Conservation (phyloP, 30 jellyfish, hydroid and myxozoan genomes). For the Haliclystus octoradiatus region DNA sequence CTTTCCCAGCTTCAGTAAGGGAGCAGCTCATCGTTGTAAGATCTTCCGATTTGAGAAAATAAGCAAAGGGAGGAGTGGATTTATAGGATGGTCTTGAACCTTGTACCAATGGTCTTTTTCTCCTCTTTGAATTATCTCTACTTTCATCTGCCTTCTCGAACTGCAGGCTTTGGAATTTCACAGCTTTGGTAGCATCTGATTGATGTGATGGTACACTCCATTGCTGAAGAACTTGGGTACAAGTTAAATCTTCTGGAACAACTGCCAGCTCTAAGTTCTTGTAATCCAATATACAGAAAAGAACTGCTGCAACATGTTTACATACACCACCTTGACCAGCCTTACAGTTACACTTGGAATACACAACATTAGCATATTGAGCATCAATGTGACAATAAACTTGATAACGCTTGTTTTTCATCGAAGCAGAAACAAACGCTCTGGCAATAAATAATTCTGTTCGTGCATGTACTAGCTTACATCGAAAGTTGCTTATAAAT, state of each 20-base stretch:
- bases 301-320: conserved; percentile 25
- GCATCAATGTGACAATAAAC: conserved; percentile 7
- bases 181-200: background rate
- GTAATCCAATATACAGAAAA: conserved; percentile 7
- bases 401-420: background rate
- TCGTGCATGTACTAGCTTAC: too few relatives aligned
- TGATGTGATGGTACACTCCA: background rate
- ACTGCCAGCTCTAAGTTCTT: background rate
- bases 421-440: conserved; percentile 7
- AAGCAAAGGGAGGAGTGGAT: conserved; percentile 10
- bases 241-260: conserved; percentile 18
- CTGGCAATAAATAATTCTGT: background rate
- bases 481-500: too few relatives aligned
- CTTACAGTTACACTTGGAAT: conserved; percentile 14
- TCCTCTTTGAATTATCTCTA: background rate
- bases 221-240: conserved; percentile 3
- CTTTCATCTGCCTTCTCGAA: background rate
- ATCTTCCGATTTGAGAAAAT: background rate
- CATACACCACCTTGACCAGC: conserved; percentile 33
- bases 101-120: conserved; percentile 1
- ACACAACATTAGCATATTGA: conserved; percentile 2
- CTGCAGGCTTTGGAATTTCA: background rate
- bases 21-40: too few relatives aligned
- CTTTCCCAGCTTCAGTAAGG: background rate
- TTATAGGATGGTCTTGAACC: background rate